These are phyloP conservation scores for Sarcophaga rosellei DNA, from an alignment of 2,888 invertebrate species.

Conservation along the genomic window DNA sequence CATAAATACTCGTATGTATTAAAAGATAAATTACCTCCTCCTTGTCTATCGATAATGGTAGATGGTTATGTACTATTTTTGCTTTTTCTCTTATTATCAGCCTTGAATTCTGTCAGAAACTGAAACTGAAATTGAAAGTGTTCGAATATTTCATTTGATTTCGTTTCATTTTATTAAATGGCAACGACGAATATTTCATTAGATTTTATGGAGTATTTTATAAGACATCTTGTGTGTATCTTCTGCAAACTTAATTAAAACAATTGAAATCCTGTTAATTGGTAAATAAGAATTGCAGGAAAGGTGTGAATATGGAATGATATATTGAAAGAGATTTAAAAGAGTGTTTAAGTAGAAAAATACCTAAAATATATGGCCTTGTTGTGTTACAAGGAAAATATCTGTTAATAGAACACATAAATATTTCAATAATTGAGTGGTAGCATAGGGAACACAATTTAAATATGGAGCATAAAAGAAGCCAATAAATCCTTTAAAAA, in stretches of 20 bases:
- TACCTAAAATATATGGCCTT: too few relatives aligned
- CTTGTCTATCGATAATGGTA: neutral
- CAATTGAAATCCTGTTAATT: neutral
- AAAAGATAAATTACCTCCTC: neutral
- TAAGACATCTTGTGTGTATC: neutral
- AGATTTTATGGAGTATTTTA: neutral
- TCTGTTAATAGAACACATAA: too few relatives aligned
- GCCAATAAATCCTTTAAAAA: constrained; percentile 78
- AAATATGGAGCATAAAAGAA: too few relatives aligned
- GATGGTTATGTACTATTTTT: too few relatives aligned
- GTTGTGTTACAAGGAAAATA: too few relatives aligned
- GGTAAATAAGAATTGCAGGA: neutral
- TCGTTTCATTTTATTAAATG: too few relatives aligned
- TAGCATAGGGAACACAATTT: too few relatives aligned
- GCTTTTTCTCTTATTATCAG: too few relatives aligned
- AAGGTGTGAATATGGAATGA: too few relatives aligned
- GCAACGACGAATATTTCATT: neutral
- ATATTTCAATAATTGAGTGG: too few relatives aligned
- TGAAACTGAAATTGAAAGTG: neutral
- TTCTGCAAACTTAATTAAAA: neutral
- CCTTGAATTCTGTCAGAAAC: neutral
- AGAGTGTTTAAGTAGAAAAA: too few relatives aligned
- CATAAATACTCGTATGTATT: neutral
- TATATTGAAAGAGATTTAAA: too few relatives aligned
- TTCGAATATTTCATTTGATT: neutral